A percentile compares a stretch with the other conserved stretches of the same genome.
These are phyloP conservation scores for Apis mellifera DNA, from an alignment of 1,140 invertebrate genomes.

Conservation along the genomic window DNA sequence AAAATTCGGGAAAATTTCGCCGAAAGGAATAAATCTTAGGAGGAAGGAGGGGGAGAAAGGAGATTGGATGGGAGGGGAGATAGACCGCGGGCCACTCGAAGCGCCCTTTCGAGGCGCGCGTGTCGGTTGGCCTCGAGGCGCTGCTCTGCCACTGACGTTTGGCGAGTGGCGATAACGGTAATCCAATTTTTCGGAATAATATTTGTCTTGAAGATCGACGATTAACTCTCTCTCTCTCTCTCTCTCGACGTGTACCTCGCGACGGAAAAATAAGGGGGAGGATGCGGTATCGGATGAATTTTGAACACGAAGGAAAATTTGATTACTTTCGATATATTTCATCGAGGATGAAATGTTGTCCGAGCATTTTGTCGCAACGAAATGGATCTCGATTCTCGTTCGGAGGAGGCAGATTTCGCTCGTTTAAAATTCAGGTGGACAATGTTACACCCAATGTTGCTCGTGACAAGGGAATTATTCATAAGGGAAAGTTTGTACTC, in stretches of 20 bases:
- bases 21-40: conserved; percentile 1
- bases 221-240: conserved; percentile 37
- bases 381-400: too few relatives aligned
- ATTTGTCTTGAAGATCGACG: conserved; percentile 79
- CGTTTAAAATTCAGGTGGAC: too few relatives aligned
- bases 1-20: conserved; percentile 39
- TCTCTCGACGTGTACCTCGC: background rate
- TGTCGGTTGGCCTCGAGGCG: background rate
- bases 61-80: conserved; percentile 49
- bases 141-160: conserved; percentile 47
- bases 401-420: too few relatives aligned
- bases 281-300: too few relatives aligned
- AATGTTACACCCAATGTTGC: too few relatives aligned
- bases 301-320: too few relatives aligned
- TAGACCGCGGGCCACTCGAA: conserved; percentile 34
- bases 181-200: conserved; percentile 81
- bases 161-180: conserved; percentile 76
- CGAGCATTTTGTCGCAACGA: too few relatives aligned
- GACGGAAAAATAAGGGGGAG: too few relatives aligned
- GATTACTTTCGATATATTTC: too few relatives aligned
- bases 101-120: conserved; percentile 12
- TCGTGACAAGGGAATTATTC: too few relatives aligned
- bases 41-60: conserved; percentile 39
- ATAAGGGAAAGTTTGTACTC: too few relatives aligned
- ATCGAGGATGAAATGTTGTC: too few relatives aligned